These are phyloP conservation scores for Taurulus bubalis DNA, from an alignment of 2,113 vertebrate genomes.

Conservation along the genomic window DNA sequence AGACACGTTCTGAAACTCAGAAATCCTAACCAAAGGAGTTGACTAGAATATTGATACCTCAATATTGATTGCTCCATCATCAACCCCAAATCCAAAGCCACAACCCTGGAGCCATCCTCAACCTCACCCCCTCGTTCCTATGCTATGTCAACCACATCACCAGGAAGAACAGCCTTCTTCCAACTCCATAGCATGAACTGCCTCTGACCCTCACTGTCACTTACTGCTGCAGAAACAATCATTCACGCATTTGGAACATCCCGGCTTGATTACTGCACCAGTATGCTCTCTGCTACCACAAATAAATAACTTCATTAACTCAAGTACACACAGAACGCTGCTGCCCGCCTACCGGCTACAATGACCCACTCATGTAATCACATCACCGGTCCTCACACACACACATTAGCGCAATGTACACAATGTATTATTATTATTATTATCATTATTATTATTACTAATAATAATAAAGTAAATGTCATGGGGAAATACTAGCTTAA, in stretches of 20 bases:
- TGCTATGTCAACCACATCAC: neutral
- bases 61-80: neutral
- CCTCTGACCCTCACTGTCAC: neutral
- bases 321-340: neutral
- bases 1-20: neutral
- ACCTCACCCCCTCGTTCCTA: neutral
- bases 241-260: neutral
- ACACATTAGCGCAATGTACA: neutral
- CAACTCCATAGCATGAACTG: neutral
- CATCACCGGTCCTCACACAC: too few relatives aligned
- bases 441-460: too few relatives aligned
- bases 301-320: neutral
- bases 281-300: neutral
- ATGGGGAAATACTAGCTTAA: slow-evolving; percentile 19
- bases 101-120: neutral
- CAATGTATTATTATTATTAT: too few relatives aligned
- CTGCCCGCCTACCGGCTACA: too few relatives aligned
- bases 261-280: neutral
- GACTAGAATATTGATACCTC: neutral
- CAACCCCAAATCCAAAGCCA: neutral
- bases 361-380: too few relatives aligned
- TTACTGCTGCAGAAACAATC: neutral
- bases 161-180: neutral
- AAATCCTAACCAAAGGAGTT: neutral
- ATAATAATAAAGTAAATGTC: neutral